Conservation (phyloP, 2,113 vertebrate species). For the Pygoscelis adeliae region DNA sequence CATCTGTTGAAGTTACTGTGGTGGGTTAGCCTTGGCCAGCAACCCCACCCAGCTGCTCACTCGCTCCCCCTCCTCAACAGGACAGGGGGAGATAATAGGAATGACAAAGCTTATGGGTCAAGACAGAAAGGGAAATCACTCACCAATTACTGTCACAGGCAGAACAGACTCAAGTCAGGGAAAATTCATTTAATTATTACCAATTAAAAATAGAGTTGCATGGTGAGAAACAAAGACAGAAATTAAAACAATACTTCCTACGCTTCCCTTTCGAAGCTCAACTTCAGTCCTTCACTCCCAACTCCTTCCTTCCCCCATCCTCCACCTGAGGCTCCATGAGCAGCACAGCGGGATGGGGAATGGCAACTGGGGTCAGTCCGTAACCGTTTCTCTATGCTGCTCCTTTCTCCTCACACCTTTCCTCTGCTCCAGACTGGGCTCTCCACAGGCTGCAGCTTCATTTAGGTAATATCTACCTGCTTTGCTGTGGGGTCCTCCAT, state of each 20-base stretch:
- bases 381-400: not conserved
- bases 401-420: not conserved
- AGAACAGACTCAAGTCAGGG: not conserved
- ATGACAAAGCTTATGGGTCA: not conserved
- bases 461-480: not conserved
- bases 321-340: not conserved
- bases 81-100: not conserved
- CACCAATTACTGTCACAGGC: rapidly evolving
- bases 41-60: rapidly evolving
- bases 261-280: rapidly evolving
- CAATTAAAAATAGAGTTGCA: not conserved
- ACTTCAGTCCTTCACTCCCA: not conserved
- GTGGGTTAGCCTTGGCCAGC: not conserved
- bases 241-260: not conserved
- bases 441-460: not conserved
- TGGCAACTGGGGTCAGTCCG: rapidly evolving
- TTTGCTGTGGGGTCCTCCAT: not conserved
- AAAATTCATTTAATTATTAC: not conserved
- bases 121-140: not conserved
- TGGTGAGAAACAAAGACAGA: not conserved
- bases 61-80: rapidly evolving
- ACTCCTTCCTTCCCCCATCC: rapidly evolving
- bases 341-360: rapidly evolving
- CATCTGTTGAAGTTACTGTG: not conserved
- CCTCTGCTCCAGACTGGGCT: not conserved